Evolutionary conservation across 2,113 vertebrate species (phyloP).

Genomic region (Poeciliopsis prolifica): DNA sequence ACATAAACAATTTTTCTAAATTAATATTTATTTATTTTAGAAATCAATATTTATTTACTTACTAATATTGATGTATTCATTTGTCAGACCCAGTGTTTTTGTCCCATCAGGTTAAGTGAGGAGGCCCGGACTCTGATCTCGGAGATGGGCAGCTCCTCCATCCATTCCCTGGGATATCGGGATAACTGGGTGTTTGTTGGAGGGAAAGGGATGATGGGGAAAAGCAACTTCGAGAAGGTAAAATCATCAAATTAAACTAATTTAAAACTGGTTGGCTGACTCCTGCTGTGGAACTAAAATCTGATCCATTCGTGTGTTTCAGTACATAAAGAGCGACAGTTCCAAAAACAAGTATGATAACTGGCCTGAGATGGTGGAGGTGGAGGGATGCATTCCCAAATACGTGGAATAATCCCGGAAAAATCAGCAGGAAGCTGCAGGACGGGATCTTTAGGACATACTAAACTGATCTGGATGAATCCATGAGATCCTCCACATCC

Average conservation of each 20-base stretch:
- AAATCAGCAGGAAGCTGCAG: neutral
- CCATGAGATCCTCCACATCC: neutral
- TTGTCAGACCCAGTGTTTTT: neutral
- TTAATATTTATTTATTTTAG: too few species aligned
- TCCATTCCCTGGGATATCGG: conserved; percentile 83
- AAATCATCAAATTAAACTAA: neutral
- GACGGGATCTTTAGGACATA: neutral
- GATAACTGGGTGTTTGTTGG: conserved; percentile 96
- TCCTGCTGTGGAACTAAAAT: neutral
- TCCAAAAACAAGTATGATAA: conserved; percentile 86
- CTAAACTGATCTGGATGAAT: neutral
- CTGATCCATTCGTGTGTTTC: conserved; percentile 44
- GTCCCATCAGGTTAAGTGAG: conserved; percentile 81
- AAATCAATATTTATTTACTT: neutral
- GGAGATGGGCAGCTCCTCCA: conserved; percentile 84
- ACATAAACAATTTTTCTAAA: too few species aligned
- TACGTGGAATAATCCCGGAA: conserved; percentile 71
- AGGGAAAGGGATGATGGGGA: conserved; percentile 84
- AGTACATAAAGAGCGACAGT: conserved; percentile 87
- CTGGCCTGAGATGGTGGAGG: conserved; percentile 91
- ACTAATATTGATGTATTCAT: neutral
- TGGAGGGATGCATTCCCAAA: conserved; percentile 91
- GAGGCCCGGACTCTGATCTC: conserved; percentile 84
- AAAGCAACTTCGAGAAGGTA: conserved; percentile 90
- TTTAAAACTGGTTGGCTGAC: too few species aligned